Evolutionary conservation across 2,888 invertebrate species (phyloP), one percentile per base, ranked within the genome.

Genomic region (Drosophila anomelani): DNA sequence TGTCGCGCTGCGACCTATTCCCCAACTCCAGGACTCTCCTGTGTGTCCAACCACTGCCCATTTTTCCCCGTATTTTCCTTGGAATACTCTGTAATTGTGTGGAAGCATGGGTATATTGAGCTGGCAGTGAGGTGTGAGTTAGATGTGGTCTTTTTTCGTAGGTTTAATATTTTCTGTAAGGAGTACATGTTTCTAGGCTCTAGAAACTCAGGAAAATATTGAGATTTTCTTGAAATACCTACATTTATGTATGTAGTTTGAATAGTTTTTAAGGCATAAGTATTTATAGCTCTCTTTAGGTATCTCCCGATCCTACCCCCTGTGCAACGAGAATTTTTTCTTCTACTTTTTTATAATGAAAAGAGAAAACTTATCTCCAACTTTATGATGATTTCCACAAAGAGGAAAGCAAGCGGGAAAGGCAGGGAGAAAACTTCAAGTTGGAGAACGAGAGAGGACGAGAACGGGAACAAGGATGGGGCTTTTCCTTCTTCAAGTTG

Each of bases 361-460:
- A 85, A 81, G 88, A 81, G 88, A 85, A 89, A 85, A 88, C 89
- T 85, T 89, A 89, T 78, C 88, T 88, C 73, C 88, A 85, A 89
- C 89, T 85, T 89, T 89, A 89, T 87, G 89, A 85, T 88, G 88
- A 85, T 89, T 89, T 82, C 75, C 76, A 86, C 84, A 81, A 80
- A 80, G 69, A 38, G 58, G 32, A 58, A 26, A 46, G 46, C 17
- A 10, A 36, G 62, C 51, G n/a, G 54, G 26, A 49, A 55, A 10
- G 47, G 57, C 47, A 26, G 64, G 17, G 56, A 36, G 57, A 56
- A 56, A 60, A 69, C 81, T 71, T 67, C 63, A 80, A 75, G 78
- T 66, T 61, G 73, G 51, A 60, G 61, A 78, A 57, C 46, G 46
- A 46, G 56, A 32, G 20, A 55, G 26, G 26, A 43, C 29, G 34